phyloP scores from a whole-genome alignment of 2,113 vertebrate genomes.

The Cairina moschata region DNA sequence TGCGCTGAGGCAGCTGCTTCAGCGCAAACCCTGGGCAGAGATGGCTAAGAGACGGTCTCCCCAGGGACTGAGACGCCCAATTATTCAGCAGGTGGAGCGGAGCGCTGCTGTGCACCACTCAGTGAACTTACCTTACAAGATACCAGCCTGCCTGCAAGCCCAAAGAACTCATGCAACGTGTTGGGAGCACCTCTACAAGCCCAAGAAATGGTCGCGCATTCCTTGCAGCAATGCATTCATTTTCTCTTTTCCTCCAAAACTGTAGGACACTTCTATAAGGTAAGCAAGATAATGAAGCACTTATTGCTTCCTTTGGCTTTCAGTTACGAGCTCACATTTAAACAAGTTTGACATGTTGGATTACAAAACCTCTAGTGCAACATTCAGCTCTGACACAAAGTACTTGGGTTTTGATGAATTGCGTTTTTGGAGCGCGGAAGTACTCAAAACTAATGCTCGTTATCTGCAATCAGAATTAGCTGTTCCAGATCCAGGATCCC shows the following conservation, averaged over 20 bases:
- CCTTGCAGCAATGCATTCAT: neutral
- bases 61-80: rapidly evolving
- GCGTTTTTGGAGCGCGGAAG: conserved; percentile 18
- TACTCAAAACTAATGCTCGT: conserved; percentile 1
- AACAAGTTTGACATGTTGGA: conserved; percentile 34
- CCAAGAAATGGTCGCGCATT: rapidly evolving
- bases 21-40: neutral
- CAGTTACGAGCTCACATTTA: conserved; percentile 24
- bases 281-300: conserved; percentile 18
- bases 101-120: rapidly evolving
- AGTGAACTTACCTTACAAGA: neutral
- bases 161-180: rapidly evolving
- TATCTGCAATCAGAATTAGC: conserved; percentile 20
- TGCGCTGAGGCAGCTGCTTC: neutral
- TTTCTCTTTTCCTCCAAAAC: neutral
- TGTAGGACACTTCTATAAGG: neutral
- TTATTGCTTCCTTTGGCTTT: conserved; percentile 21
- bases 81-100: neutral
- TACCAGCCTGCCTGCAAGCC: neutral
- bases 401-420: conserved; percentile 41
- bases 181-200: neutral
- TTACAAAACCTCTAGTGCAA: conserved; percentile 50
- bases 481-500: conserved; percentile 1
- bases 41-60: no score
- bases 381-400: conserved; percentile 48